These are phyloP conservation scores for Syrmaticus mikado DNA, from an alignment of 2,113 vertebrate genomes.

Conservation along the genomic window DNA sequence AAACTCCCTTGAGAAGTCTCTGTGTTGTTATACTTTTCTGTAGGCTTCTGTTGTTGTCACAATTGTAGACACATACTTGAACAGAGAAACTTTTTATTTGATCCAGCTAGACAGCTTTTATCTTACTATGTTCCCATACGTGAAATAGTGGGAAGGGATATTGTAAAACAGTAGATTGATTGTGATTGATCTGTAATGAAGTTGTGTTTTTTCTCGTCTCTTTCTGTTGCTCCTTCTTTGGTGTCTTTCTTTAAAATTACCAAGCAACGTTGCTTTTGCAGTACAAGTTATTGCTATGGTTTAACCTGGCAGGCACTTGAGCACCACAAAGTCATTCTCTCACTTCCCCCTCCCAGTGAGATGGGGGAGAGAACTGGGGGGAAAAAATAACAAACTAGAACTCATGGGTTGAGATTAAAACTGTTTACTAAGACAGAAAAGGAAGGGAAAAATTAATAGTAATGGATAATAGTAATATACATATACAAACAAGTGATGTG, in stretches of 20 bases:
- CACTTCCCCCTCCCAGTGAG: not conserved
- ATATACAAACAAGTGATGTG: not conserved
- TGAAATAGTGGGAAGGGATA: constrained; percentile 30
- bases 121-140: not conserved
- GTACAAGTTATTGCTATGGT: constrained; percentile 9
- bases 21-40: not conserved
- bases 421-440: not conserved
- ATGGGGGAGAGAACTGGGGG: not conserved
- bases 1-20: not conserved
- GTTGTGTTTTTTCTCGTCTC: constrained; percentile 23
- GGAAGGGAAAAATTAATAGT: not conserved
- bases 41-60: not conserved
- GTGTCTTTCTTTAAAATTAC: constrained; percentile 27
- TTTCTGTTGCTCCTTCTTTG: constrained; percentile 17
- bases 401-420: not conserved
- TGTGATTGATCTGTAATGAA: constrained; percentile 36
- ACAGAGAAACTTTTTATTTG: not conserved
- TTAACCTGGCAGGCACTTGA: not conserved
- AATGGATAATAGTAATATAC: not conserved
- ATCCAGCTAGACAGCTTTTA: constrained; percentile 14
- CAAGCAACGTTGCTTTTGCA: not conserved
- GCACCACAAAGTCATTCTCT: not conserved
- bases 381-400: not conserved
- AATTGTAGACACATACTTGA: not conserved
- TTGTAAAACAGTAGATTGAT: constrained; percentile 6